Base-by-base conservation (phyloP, 2,888 invertebrate genomes). In the Iselma pallidipennis region DNA sequence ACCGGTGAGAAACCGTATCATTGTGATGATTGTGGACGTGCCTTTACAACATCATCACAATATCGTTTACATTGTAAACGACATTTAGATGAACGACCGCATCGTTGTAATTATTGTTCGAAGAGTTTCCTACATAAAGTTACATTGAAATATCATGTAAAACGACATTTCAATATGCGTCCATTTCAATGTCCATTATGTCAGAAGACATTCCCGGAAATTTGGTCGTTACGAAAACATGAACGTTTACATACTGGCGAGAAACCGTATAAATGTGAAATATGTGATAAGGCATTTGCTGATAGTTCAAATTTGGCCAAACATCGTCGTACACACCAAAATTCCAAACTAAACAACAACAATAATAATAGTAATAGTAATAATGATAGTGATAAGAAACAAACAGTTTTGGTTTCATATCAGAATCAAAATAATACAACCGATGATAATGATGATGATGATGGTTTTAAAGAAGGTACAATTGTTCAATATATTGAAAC, bases 281-380 rank as follows among this genome's bases (percentile, higher is more conserved):
- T 88, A 66, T 92, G 92, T 74, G 86, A 86, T 26, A 87, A 90
- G 70, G 85, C 88, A 42, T 92, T 94, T 81, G 88, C 91, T 0
- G 91, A 92, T 81, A 86, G 88, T 69, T 91, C 91, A 29, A 92
- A 92, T 82, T 84, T 91, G 59, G 86, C 86, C 14, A 90, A 89
- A 74, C 90, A 91, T 72, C 86, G 85, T 75, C 87, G 75, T 53
- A 76, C 72, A 0, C 81, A 82, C 62, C 33, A 57, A 19, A 48
- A 51, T 56, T 26, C 29, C 1, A 61, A 61, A 49, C 12, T 45
- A 4, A 33, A 37, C 19, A 37, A n/a, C n/a, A n/a, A n/a, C n/a
- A n/a, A n/a, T n/a, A n/a, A n/a, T n/a, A n/a, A n/a, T n/a, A n/a
- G n/a, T n/a, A n/a, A n/a, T n/a, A n/a, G n/a, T n/a, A n/a, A n/a